Base-by-base conservation (phyloP, 2,113 vertebrate species). In the Crotalus viridis region DNA sequence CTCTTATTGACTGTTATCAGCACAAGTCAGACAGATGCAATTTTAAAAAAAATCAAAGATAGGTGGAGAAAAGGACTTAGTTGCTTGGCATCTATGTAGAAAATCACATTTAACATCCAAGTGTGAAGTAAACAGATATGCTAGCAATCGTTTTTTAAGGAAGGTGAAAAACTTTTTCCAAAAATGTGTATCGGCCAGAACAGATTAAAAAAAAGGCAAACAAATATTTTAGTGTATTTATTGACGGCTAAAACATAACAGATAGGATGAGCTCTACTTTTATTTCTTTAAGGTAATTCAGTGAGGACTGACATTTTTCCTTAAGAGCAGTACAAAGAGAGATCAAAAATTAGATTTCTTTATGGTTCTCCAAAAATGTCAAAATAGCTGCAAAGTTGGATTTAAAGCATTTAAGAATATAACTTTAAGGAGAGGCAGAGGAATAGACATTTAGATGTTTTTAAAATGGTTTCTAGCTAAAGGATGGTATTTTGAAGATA, bases 321-420 rank as follows among this genome's bases (percentile, higher is more conserved):
- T 46, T 0, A 3, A 95, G 89, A 96, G 87, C 90, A 33, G 89
- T 93, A 92, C 91, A 95, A 94, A 94, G 92, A 93, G 52, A 88
- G 4, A 87, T 46, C 90, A 93, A 93, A 96, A 96, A 96, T 95
- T 94, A 94, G 95, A 56, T 92, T 94, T 86, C 85, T 92, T 87
- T 86, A 19, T 74, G 89, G 88, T 85, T 90, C 93, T 90, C 86
- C 46, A 51, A n/a, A 85, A 94, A 90, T 9, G 74, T 89, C 22
- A 12, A 12, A 59, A 69, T 61, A 28, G 13, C 21, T 69, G 43
- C 21, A 89, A 91, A 69, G 48, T 39, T 54, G 6, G 85, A 24
- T 81, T 17, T 1, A 87, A 87, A 87, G 43, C 26, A 57, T 92
- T 92, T 48, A 43, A 89, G 94, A 90, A 94, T 54, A 48, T 39